These are phyloP conservation scores for Stegophylla sp. DNA, from an alignment of 2,888 invertebrate species.

Conservation along the genomic window DNA sequence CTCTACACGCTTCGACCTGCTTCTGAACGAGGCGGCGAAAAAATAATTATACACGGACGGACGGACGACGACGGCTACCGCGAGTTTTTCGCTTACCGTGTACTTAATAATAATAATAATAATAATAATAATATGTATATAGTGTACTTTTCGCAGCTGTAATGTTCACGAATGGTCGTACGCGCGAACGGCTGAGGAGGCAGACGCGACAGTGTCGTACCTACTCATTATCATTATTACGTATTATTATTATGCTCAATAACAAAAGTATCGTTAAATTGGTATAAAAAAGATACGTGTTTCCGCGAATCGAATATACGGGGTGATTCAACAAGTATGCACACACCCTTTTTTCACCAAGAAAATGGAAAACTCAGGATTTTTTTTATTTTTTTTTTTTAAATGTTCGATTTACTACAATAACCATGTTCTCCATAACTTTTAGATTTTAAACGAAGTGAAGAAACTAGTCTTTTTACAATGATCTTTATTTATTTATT, in stretches of 20 bases:
- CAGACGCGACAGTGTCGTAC: background rate
- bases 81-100: conserved; percentile 34
- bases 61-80: conserved; percentile 45
- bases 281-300: background rate
- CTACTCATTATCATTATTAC: no score
- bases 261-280: background rate
- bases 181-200: background rate
- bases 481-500: no score
- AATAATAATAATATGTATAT: background rate
- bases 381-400: no score
- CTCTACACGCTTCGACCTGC: background rate
- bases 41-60: conserved; percentile 5
- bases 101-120: background rate
- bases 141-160: background rate
- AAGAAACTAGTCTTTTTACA: no score
- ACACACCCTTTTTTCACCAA: no score
- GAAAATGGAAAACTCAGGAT: no score
- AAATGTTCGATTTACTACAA: no score
- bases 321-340: no score
- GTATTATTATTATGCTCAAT: no score
- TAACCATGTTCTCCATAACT: no score
- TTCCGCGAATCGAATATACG: background rate
- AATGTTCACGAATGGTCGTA: background rate
- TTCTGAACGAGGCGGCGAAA: background rate
- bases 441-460: no score